Evolutionary conservation across 2,888 invertebrate species (phyloP), one percentile per base, ranked within the genome.

Genomic region (Dendrolimus pini): DNA sequence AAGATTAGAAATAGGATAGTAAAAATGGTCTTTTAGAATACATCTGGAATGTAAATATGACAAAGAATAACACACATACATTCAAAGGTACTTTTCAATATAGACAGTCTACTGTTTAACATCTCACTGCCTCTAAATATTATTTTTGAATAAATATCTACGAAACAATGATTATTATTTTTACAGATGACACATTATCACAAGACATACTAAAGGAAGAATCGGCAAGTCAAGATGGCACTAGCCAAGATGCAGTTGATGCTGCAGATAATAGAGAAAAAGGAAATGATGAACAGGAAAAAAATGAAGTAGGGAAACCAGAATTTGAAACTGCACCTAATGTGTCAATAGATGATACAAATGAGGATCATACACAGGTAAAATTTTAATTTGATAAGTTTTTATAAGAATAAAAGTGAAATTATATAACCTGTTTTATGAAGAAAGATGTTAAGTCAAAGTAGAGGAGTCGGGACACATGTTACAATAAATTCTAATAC

Each of bases 261-360:
- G 63, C 64, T 47, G 68, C 70, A 41, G 65, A 63, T 41, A 64
- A 61, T 41, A 58, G 55, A 54, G 69, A 70, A 1, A 71, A 67
- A 54, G 52, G 62, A n/a, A 75, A 78, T 59, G 74, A 65, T n/a
- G 75, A 77, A 12, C 62, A 65, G 54, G 80, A 30, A 30, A 30
- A 30, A 30, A 30, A 85, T 66, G 83, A 84, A 13, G 81, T 83
- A 42, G 80, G 74, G 3, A 84, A 89, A 62, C 88, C 91, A 41
- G 83, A 90, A 66, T 92, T 92, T 82, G 89, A 92, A 61, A 91
- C 91, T 9, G 88, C 92, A 8, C 91, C 92, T 9, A 85, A 91
- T 78, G 68, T 86, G 42, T 78, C 87, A 42, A 68, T 82, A 54
- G 89, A 89, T 55, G 89, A 89, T 58, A 66, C 78, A 41, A 85